A percentile compares a stretch with the other conserved stretches of the same genome.
Evolutionary conservation across 37 sponge, comb jelly and placozoan species (phyloP).

Genomic region (Halichondria panicea): DNA sequence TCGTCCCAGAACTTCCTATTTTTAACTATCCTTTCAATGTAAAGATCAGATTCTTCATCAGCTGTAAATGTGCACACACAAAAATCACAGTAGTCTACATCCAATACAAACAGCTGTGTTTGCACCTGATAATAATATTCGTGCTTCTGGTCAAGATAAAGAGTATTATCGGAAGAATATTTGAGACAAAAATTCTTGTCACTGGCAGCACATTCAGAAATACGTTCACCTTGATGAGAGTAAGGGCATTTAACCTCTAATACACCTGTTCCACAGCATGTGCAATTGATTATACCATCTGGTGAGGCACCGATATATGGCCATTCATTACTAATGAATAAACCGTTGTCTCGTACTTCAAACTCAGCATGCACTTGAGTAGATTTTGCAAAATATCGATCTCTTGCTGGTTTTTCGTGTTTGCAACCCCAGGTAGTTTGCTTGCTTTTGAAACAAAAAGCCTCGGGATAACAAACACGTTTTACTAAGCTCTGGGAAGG

Average conservation of each 20-base stretch:
- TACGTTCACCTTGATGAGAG: conserved; percentile 24
- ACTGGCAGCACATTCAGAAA: conserved; percentile 8
- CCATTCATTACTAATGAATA: conserved; percentile 36
- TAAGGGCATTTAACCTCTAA: conserved; percentile 65
- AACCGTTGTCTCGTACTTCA: conserved; percentile 18
- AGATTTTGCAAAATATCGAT: not conserved
- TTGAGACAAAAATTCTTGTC: conserved; percentile 37
- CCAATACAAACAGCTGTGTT: conserved; percentile 25
- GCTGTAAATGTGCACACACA: conserved; percentile 41
- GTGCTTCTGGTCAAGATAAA: conserved; percentile 6
- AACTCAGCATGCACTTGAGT: not conserved
- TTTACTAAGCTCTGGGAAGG: conserved; percentile 57
- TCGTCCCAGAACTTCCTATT: conserved; percentile 23
- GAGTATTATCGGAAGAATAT: not conserved
- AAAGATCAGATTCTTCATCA: conserved; percentile 13
- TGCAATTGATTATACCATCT: conserved; percentile 56
- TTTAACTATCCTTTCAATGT: conserved; percentile 31
- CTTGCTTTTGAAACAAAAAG: conserved; percentile 20
- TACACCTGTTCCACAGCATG: conserved; percentile 64
- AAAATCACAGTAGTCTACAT: conserved; percentile 46
- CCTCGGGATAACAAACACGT: conserved; percentile 68
- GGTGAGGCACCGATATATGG: conserved; percentile 69
- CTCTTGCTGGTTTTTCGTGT: conserved; percentile 48
- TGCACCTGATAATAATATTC: conserved; percentile 57
- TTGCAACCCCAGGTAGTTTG: conserved; percentile 61